Evolutionary conservation across 1,140 invertebrate genomes (phyloP), one percentile per base, ranked within the genome.

Genomic region (Meloidogyne hapla): DNA sequence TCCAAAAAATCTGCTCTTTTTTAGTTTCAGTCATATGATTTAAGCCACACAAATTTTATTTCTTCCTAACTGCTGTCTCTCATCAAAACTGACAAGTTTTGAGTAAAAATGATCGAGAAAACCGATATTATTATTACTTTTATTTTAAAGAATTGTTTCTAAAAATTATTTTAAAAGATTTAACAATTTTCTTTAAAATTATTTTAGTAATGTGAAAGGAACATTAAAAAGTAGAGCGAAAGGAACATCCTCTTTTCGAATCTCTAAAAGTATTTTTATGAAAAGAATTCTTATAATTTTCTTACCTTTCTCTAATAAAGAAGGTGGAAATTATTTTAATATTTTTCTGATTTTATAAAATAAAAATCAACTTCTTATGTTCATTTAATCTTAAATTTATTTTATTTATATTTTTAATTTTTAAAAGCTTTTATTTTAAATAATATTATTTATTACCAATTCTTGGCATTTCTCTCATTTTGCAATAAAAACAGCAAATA

Each of bases 11-110:
- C n/a, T 56, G 48, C 48, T n/a, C 33, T 33, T 33, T 33, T 33
- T n/a, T n/a, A n/a, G 18, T 56, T 15, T 56, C 18, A 56, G 48
- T 56, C 48, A n/a, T 56, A n/a, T 56, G 48, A 56, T 56, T 56
- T 56, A n/a, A 56, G 48, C 48, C n/a, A n/a, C 48, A 56, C n/a
- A 56, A 56, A 56, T 15, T n/a, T 56, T 56, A 1, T 13, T 56
- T 56, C 12, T 13, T 21, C 18, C 48, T 18, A n/a, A n/a, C 48
- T n/a, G n/a, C 45, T 48, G 45, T 33, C 45, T 3, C 45, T 56
- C 12, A n/a, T 56, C n/a, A 56, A 56, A 56, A n/a, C 48, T 56
- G 48, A 56, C 48, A 56, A 56, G 48, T 56, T 56, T 56, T 56
- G 48, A 56, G 48, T 56, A 56, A 56, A 56, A 48, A 15, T 48